Evolutionary conservation across 92 coral and sea anemone genomes (phyloP).

Genomic region (Virgularia gustaviana): DNA sequence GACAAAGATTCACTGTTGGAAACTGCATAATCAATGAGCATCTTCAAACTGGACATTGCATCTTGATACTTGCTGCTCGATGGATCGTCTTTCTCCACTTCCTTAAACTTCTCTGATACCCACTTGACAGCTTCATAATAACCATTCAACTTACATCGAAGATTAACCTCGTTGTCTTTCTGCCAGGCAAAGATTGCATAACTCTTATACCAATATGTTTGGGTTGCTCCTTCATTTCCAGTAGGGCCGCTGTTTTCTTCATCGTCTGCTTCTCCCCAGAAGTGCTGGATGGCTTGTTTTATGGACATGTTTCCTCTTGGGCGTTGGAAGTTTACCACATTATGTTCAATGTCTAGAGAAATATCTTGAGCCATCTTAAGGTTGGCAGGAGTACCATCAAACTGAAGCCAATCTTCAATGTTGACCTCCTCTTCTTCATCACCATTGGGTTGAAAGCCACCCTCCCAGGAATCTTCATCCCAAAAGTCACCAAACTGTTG

Average conservation of each 20-base stretch:
- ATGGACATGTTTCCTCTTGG: constrained; percentile 12
- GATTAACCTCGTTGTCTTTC: constrained; percentile 32
- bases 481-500: constrained; percentile 20
- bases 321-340: constrained; percentile 23
- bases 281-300: constrained; percentile 15
- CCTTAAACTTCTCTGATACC: background rate
- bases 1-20: constrained; percentile 9
- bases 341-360: background rate
- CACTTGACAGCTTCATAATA: background rate
- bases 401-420: constrained; percentile 3
- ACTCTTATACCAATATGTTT: constrained; percentile 44
- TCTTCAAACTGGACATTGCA: constrained; percentile 1
- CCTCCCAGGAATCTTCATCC: background rate
- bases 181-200: constrained; percentile 42
- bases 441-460: constrained; percentile 31
- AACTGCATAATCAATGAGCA: constrained; percentile 7
- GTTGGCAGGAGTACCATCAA: constrained; percentile 2
- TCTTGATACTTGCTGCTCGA: background rate
- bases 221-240: constrained; percentile 45
- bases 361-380: background rate
- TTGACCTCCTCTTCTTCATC: constrained; percentile 23
- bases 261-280: constrained; percentile 44
- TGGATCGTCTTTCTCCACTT: constrained; percentile 8
- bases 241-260: constrained; percentile 45
- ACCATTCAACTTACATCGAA: constrained; percentile 9